phyloP scores from a whole-genome alignment of 2,888 invertebrate species.

The Acleris literana region DNA sequence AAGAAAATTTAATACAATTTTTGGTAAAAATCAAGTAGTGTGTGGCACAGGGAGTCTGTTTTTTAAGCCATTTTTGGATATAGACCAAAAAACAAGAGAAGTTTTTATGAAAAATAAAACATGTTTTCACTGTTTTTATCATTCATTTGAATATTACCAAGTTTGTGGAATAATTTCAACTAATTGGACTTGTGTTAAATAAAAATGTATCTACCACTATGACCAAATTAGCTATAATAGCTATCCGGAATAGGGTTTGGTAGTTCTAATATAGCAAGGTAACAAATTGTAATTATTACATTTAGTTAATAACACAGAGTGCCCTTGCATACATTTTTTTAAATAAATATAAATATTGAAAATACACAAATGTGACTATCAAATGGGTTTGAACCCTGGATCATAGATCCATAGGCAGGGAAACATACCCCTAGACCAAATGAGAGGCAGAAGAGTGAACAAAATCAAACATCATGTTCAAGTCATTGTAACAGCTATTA shows the following conservation, averaged over 20 bases:
- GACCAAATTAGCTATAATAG: slow-evolving; percentile 61
- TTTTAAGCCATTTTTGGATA: too few relatives aligned
- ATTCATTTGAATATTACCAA: too few relatives aligned
- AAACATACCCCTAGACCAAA: slow-evolving; percentile 10
- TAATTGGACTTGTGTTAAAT: too few relatives aligned
- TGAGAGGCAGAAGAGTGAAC: neutral
- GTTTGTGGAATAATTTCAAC: too few relatives aligned
- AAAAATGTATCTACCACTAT: slow-evolving; percentile 67
- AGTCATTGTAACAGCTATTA: neutral
- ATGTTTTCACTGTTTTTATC: too few relatives aligned
- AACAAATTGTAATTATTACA: slow-evolving; percentile 80
- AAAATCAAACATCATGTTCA: slow-evolving; percentile 1
- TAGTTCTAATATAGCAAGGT: slow-evolving; percentile 74
- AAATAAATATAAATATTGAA: neutral
- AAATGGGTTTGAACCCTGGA: slow-evolving; percentile 19
- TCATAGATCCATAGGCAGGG: neutral
- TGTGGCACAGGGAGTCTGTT: too few relatives aligned
- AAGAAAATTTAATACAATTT: too few relatives aligned
- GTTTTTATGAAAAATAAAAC: too few relatives aligned
- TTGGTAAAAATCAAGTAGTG: too few relatives aligned
- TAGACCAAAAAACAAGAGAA: too few relatives aligned
- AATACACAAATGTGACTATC: neutral
- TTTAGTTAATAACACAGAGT: slow-evolving; percentile 77
- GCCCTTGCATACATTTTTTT: slow-evolving; percentile 65
- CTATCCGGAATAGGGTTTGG: slow-evolving; percentile 73